Base-by-base conservation (phyloP, 1,140 invertebrate genomes). In the Goniozus legneri region DNA sequence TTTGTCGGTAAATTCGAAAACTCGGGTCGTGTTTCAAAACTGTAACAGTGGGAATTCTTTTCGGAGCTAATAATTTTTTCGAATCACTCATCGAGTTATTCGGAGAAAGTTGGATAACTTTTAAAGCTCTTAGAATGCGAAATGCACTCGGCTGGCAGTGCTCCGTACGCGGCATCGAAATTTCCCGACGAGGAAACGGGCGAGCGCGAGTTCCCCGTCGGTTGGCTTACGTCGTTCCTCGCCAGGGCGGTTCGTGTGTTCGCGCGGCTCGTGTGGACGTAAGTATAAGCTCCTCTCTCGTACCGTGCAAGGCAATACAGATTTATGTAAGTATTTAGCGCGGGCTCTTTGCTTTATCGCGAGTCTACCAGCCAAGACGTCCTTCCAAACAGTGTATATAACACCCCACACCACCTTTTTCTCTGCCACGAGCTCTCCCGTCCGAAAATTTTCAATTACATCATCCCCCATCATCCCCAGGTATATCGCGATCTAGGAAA, bases 321-420 rank as follows among this genome's bases (percentile, higher is more conserved):
- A 76, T 76, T 76, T 76, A 76, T 76, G 72, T 75, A 73, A 75
- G 73, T 76, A 75, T 76, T 76, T 74, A 75, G 71, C 71, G 52
- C 69, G 50, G 63, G 71, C 67, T 71, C 68, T 67, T 73, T 73
- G 71, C 74, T 76, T 75, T 76, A 76, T 76, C 74, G 71, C 71
- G 58, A 68, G 57, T 60, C 61, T 62, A 53, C 68, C 69, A 76
- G 69, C 67, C 64, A 64, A 67, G 66, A 68, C 53, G 51, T 50
- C 19, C 44, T 47, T 21, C 24, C 24, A 27, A 10, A 10, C 14
- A 39, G 18, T 50, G 24, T 27, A 31, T 14, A n/a, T 3, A 10
- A 8, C 20, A 33, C 36, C 44, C 3, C 39, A 24, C 24, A 24
- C 30, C 31, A 35, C 45, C 8, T 14, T 18, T 21, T 20, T 12